Base-by-base conservation (phyloP, 2,797 vertebrate species). In the Siniperca scherzeri region DNA sequence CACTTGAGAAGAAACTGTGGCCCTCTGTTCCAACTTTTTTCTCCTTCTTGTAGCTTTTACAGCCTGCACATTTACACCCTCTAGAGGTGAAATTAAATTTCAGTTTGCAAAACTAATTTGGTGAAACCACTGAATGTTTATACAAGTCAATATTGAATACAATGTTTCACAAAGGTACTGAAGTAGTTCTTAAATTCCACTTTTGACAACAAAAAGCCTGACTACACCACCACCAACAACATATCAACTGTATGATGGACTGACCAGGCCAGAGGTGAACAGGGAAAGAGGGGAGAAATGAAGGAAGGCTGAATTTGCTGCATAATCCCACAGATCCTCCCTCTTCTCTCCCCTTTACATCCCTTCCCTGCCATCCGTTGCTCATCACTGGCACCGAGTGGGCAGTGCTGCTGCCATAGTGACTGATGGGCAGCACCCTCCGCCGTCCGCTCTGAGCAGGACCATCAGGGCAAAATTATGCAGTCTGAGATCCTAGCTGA, bases 391-490 rank as follows among this genome's bases (percentile, higher is more conserved):
- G 65, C 70, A 78, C 67, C 0, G 0, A 77, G 56, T 42, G 69
- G 73, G 71, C 64, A 74, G 61, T 36, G 55, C 53, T 61, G 44
- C 79, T 71, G 77, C 80, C 81, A 70, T 16, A 65, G 27, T 84
- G 87, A 91, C 72, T 86, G 82, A 90, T 88, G 78, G 76, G 74
- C 76, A 75, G 72, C 56, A 77, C 81, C 82, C 42, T 68, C 36
- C 1, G 2, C 82, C 68, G 80, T 84, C 78, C 1, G 33, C 75
- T 87, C 74, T 48, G 57, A 78, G 76, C 71, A 66, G 16, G 78
- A 81, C 70, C 61, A 76, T 84, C 65, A 62, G 61, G 70, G 48
- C 25, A 13, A 62, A 83, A 84, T 86, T 19, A 81, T 80, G 81
- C 71, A 66, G 71, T 60, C 42, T 81, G 68, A 71, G 73, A 78